phyloP scores from a whole-genome alignment of 2,797 vertebrate species.

The Megalops cyprinoides region DNA sequence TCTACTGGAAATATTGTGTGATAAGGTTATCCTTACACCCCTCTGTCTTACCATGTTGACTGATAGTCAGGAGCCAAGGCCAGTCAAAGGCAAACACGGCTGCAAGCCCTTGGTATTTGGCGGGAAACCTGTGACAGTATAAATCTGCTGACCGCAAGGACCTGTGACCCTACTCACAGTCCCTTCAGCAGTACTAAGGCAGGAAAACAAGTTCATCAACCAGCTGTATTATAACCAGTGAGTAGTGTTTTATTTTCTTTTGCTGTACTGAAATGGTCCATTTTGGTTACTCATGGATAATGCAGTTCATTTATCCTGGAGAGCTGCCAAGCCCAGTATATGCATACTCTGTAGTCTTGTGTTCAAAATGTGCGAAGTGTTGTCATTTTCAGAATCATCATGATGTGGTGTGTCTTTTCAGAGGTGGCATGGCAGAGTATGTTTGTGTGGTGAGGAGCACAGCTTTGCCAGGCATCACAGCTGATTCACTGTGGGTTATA shows the following conservation, averaged over 20 bases:
- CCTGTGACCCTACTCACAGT: background rate
- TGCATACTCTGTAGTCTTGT: background rate
- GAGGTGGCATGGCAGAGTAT: background rate
- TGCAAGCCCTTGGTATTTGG: background rate
- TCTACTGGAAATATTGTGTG: background rate
- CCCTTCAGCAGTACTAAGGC: background rate
- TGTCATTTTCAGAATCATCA: background rate
- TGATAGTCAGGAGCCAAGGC: background rate
- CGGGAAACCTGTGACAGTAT: background rate
- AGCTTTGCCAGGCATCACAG: background rate
- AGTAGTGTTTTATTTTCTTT: background rate
- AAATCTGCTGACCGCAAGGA: background rate
- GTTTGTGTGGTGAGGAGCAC: background rate
- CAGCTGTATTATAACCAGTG: background rate
- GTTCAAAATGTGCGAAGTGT: background rate
- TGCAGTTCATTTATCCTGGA: background rate
- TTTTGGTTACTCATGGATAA: background rate
- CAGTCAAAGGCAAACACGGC: background rate
- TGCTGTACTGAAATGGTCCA: background rate
- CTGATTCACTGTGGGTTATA: conserved; percentile 12
- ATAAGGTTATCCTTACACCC: background rate
- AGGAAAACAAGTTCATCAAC: background rate
- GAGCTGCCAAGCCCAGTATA: background rate
- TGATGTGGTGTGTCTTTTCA: background rate
- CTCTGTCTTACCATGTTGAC: background rate